These are phyloP conservation scores for Emydoidea blandingii DNA, from an alignment of 2,797 vertebrate genomes.

Conservation along the genomic window DNA sequence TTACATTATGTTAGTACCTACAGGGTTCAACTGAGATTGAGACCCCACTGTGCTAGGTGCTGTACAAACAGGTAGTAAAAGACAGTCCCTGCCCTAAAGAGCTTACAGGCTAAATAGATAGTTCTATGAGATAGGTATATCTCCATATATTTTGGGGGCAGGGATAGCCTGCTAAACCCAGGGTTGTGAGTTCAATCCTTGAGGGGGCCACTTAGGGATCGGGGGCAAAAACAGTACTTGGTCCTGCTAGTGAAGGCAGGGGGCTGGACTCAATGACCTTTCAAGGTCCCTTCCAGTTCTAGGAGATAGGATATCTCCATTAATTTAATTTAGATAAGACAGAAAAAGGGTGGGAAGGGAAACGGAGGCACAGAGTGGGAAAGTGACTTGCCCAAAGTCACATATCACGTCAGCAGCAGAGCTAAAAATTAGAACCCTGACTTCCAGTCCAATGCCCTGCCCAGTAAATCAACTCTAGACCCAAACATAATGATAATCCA, in stretches of 20 bases:
- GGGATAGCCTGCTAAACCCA: no score
- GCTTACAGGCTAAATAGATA: slow-evolving; percentile 33
- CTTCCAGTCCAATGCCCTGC: background rate
- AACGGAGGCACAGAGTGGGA: background rate
- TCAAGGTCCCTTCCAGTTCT: no score
- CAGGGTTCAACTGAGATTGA: slow-evolving; percentile 8
- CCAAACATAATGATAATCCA: background rate
- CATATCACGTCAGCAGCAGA: background rate
- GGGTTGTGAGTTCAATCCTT: no score
- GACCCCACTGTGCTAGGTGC: slow-evolving; percentile 35
- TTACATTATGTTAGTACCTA: slow-evolving; percentile 55
- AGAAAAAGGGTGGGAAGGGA: background rate
- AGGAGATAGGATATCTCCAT: no score
- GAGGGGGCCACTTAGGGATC: no score
- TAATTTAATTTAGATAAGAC: background rate
- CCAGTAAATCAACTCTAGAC: background rate
- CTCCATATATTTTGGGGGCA: no score
- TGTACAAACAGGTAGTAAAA: slow-evolving; percentile 7
- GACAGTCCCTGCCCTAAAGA: background rate
- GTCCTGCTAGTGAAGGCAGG: no score
- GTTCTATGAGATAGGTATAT: no score
- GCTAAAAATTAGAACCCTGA: background rate
- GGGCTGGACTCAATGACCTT: no score
- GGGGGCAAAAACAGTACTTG: no score
- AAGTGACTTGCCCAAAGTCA: background rate